Percentiles rank a stretch among this genome's conserved stretches.
These are phyloP conservation scores for Budorcas taxicolor DNA, from an alignment of 2,113 vertebrate species.

Conservation along the genomic window DNA sequence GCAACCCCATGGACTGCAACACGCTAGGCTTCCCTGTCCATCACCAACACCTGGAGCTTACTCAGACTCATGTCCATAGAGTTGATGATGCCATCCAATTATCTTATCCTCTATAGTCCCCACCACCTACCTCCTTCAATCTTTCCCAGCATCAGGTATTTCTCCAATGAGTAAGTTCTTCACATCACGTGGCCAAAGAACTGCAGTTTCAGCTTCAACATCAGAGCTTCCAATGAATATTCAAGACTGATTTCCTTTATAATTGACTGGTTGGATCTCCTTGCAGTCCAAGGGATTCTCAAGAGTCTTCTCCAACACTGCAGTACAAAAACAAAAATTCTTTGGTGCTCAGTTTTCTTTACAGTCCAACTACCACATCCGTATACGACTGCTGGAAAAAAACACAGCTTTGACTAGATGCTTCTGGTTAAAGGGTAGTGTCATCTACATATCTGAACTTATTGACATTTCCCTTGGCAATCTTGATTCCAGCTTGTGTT, in stretches of 20 bases:
- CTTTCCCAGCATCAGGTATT: not conserved
- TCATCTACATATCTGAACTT: not conserved
- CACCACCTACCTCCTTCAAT: not conserved
- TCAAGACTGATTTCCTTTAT: not conserved
- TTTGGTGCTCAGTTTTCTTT: not conserved
- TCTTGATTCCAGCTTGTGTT: not conserved
- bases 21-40: not conserved
- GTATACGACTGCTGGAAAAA: fast-evolving
- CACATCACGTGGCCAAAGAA: not conserved
- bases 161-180: not conserved
- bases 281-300: not conserved
- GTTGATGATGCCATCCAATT: not conserved
- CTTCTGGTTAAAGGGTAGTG: not conserved
- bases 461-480: not conserved
- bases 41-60: not conserved
- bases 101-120: not conserved
- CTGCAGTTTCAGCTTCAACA: not conserved
- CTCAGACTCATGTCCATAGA: not conserved
- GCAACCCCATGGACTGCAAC: not conserved
- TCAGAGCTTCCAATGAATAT: not conserved
- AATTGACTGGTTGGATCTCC: not conserved
- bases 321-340: not conserved
- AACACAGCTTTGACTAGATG: not conserved
- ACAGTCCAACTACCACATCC: not conserved
- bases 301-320: not conserved